These are phyloP conservation scores for Listronotus bonariensis DNA, from an alignment of 1,140 invertebrate species.

Conservation along the genomic window DNA sequence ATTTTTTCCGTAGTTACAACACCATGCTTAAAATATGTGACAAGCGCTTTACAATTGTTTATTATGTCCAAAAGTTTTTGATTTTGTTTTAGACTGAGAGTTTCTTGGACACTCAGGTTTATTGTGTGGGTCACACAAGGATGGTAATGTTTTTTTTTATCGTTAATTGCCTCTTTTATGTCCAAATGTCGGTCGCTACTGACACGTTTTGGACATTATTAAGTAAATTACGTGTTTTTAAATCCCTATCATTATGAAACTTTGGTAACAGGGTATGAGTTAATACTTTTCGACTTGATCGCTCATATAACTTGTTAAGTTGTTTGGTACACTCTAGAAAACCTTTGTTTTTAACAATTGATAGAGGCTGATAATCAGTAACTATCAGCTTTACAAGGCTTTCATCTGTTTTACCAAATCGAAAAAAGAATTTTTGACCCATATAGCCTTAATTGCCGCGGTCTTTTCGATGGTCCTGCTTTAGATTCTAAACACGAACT, in stretches of 20 bases:
- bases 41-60: slow-evolving; percentile 28
- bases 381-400: no score
- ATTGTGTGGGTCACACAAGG: slow-evolving; percentile 13
- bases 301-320: slow-evolving; percentile 25
- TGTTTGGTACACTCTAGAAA: slow-evolving; percentile 25
- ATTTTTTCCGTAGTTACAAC: slow-evolving; percentile 26
- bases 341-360: background rate
- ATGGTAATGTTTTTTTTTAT: slow-evolving; percentile 14
- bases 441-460: no score
- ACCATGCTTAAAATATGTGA: slow-evolving; percentile 43
- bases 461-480: no score
- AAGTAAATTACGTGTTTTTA: slow-evolving; percentile 11
- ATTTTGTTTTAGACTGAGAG: background rate
- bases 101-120: slow-evolving; percentile 27
- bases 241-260: slow-evolving; percentile 1
- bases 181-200: slow-evolving; percentile 35
- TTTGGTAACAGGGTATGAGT: slow-evolving; percentile 3
- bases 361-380: no score
- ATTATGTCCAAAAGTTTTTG: background rate
- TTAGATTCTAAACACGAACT: no score
- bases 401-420: no score
- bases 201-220: slow-evolving; percentile 14
- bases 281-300: slow-evolving; percentile 26
- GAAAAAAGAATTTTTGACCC: no score
- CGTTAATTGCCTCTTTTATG: slow-evolving; percentile 27